These are phyloP conservation scores for Formica aserva DNA, from an alignment of 2,888 invertebrate species.

Conservation along the genomic window DNA sequence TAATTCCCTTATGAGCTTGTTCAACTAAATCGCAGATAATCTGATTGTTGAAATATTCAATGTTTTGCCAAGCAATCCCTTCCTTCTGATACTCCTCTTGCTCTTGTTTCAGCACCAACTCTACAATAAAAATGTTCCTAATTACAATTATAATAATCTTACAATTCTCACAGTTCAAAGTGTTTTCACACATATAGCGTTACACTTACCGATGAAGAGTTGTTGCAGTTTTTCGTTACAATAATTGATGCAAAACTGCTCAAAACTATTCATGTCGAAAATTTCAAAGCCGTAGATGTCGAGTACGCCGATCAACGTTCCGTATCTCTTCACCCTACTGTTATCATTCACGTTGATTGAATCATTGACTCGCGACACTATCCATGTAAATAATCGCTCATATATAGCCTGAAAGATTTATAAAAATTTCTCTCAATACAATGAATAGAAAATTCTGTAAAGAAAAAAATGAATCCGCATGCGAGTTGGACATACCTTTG, in stretches of 20 bases:
- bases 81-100: conserved; percentile 98
- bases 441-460: not conserved
- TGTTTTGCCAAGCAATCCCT: conserved; percentile 97
- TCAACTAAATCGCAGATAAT: conserved; percentile 98
- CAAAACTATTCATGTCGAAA: conserved; percentile 98
- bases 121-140: conserved; percentile 85
- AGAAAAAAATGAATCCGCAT: not conserved
- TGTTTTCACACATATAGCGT: conserved; percentile 17
- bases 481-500: conserved; percentile 88
- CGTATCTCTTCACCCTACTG: conserved; percentile 87
- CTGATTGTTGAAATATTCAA: conserved; percentile 99
- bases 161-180: not conserved
- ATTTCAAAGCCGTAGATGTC: conserved; percentile 99
- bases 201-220: conserved; percentile 94
- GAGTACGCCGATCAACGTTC: conserved; percentile 96
- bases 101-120: conserved; percentile 98
- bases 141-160: not conserved
- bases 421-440: conserved; percentile 8
- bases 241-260: conserved; percentile 99
- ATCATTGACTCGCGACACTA: conserved; percentile 96
- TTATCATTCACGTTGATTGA: conserved; percentile 93
- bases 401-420: conserved; percentile 91
- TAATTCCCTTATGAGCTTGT: conserved; percentile 95
- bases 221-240: conserved; percentile 99
- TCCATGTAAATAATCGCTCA: conserved; percentile 97